Percentiles rank a stretch among this genome's conserved stretches.
Evolutionary conservation across 2,113 vertebrate species (phyloP).

Genomic region (Craseonycteris thonglongyai): DNA sequence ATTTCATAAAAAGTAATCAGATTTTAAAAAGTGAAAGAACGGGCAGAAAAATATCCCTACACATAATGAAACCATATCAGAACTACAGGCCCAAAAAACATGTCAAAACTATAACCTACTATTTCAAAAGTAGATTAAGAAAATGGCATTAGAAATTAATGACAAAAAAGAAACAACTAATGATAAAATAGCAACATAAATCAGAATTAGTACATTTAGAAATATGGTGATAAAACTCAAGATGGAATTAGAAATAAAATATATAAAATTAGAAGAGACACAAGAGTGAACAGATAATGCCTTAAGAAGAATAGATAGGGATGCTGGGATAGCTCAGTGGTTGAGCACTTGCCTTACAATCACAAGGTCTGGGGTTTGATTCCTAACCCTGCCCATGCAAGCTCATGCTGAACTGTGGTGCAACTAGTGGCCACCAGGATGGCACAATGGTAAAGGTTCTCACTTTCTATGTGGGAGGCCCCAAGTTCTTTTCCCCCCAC

Average conservation of each 20-base stretch:
- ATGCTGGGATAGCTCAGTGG: no score
- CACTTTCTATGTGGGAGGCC: no score
- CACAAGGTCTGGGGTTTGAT: no score
- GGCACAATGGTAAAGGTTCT: no score
- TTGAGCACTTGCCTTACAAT: no score
- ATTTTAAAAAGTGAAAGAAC: neutral
- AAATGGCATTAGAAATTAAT: neutral
- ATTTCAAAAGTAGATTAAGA: neutral
- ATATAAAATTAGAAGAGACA: neutral
- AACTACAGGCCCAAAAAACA: neutral
- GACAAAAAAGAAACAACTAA: neutral
- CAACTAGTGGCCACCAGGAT: no score
- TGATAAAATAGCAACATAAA: neutral
- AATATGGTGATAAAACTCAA: neutral
- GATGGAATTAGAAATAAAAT: neutral
- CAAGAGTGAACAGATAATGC: neutral
- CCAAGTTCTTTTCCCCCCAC: no score
- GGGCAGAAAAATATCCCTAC: neutral
- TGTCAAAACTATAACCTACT: neutral
- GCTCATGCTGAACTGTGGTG: no score
- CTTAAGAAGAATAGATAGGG: neutral
- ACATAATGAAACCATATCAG: neutral
- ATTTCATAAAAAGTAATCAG: neutral
- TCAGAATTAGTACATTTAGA: neutral
- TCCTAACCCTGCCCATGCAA: no score